phyloP scores from a whole-genome alignment of 1,140 invertebrate species.

The Neodiprion lecontei region DNA sequence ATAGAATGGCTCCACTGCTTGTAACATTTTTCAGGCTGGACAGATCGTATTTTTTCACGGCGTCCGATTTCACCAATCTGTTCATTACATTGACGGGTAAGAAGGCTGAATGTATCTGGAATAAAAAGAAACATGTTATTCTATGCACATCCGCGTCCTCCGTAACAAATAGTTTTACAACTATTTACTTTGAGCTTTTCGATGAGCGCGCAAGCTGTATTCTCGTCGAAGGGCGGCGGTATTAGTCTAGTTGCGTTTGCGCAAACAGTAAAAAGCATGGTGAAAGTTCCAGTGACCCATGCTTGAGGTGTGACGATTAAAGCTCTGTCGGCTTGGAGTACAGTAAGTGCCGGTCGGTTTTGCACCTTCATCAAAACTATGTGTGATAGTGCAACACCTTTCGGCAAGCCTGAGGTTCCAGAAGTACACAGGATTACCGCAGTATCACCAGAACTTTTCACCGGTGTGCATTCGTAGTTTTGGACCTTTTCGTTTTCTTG shows the following conservation, averaged over 20 bases:
- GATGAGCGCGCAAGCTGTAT: conserved; percentile 59
- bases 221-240: conserved; percentile 63
- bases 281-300: conserved; percentile 33
- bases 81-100: not conserved
- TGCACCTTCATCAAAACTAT: conserved; percentile 22
- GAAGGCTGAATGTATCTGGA: not conserved
- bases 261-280: conserved; percentile 37
- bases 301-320: conserved; percentile 38
- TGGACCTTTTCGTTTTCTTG: conserved; percentile 30
- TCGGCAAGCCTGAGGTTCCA: conserved; percentile 48
- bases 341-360: conserved; percentile 10
- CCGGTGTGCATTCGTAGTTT: conserved; percentile 33
- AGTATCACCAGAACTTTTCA: conserved; percentile 34
- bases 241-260: conserved; percentile 53
- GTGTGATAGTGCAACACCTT: conserved; percentile 42
- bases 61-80: not conserved
- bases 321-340: not conserved
- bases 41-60: conserved; percentile 39
- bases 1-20: conserved; percentile 43
- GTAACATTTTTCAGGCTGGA: conserved; percentile 30
- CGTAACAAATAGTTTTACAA: not conserved
- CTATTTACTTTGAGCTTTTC: conserved; percentile 51
- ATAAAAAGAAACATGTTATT: not conserved
- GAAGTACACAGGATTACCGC: conserved; percentile 47
- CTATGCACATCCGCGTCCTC: too few relatives aligned